Conservation (phyloP, 2,888 invertebrate genomes). For the Thyatira batis region DNA sequence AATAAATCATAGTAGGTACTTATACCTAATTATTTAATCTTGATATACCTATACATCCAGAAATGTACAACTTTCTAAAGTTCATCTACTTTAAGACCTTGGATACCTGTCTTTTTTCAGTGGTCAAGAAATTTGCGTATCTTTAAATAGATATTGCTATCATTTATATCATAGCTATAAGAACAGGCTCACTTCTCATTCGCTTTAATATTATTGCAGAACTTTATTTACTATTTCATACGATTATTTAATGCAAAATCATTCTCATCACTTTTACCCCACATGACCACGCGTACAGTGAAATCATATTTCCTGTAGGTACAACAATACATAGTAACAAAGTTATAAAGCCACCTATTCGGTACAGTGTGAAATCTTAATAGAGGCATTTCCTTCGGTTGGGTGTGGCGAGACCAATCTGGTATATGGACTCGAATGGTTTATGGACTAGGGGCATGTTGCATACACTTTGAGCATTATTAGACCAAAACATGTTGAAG, state of each 20-base stretch:
- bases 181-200: too few species aligned
- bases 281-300: background rate
- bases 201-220: too few species aligned
- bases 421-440: background rate
- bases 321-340: background rate
- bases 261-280: background rate
- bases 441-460: background rate
- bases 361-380: slow-evolving; percentile 6
- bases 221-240: too few species aligned
- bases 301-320: background rate
- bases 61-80: too few species aligned
- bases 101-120: too few species aligned
- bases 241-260: background rate
- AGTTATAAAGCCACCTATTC: background rate
- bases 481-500: background rate
- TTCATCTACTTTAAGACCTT: too few species aligned
- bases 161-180: too few species aligned
- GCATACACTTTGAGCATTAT: background rate
- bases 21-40: too few species aligned
- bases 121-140: too few species aligned
- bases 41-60: too few species aligned
- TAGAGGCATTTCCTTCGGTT: slow-evolving; percentile 25
- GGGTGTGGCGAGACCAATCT: slow-evolving; percentile 25
- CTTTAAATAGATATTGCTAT: too few species aligned
- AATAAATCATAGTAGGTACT: too few species aligned